These are phyloP conservation scores for Drosophila pseudoobscura DNA, from an alignment of 1,140 invertebrate genomes.

Conservation along the genomic window DNA sequence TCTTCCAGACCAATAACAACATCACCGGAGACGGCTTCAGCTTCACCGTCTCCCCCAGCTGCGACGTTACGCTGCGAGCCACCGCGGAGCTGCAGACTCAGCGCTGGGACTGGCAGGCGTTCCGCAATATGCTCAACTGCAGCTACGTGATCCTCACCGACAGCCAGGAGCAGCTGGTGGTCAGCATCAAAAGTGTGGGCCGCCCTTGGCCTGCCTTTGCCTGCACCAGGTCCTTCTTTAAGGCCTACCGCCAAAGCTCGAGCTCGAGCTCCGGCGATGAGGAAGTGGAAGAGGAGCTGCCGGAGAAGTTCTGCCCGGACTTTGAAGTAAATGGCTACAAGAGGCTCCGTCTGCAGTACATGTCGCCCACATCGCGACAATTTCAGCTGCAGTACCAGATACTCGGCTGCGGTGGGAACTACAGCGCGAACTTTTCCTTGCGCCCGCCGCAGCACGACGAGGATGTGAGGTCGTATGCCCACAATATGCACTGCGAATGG, in stretches of 20 bases:
- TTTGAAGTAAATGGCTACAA: slow-evolving; percentile 56
- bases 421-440: slow-evolving; percentile 83
- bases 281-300: slow-evolving; percentile 5
- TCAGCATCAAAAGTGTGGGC: slow-evolving; percentile 17
- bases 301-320: slow-evolving; percentile 38
- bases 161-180: slow-evolving; percentile 39
- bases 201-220: background rate
- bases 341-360: slow-evolving; percentile 45
- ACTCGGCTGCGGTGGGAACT: slow-evolving; percentile 84
- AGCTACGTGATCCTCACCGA: slow-evolving; percentile 29
- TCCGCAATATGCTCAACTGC: slow-evolving; percentile 22
- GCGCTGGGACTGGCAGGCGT: background rate
- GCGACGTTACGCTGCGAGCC: slow-evolving; percentile 87
- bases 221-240: slow-evolving; percentile 23
- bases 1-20: slow-evolving; percentile 88
- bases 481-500: slow-evolving; percentile 89
- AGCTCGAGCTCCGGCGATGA: background rate
- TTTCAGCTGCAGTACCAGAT: slow-evolving; percentile 84
- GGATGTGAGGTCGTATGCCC: slow-evolving; percentile 50
- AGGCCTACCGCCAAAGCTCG: slow-evolving; percentile 18
- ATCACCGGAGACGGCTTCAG: slow-evolving; percentile 89
- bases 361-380: slow-evolving; percentile 53
- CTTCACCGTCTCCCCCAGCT: slow-evolving; percentile 85
- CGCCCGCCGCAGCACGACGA: slow-evolving; percentile 49
- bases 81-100: slow-evolving; percentile 83